Base-by-base conservation (phyloP, 2,797 vertebrate genomes). In the Eurystomus glaucurus region DNA sequence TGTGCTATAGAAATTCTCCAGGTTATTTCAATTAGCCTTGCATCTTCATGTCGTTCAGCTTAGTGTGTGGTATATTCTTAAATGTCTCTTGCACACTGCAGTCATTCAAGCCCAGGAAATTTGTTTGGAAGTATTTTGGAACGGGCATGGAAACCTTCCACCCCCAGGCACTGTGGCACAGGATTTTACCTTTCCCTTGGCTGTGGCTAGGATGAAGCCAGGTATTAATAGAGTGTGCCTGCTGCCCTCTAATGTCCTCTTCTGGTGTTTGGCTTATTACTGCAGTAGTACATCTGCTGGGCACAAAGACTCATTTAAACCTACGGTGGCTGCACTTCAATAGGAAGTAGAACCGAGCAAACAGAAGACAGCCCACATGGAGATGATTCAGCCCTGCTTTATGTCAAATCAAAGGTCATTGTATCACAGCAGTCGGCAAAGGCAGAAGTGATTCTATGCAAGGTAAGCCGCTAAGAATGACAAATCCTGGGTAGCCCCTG, bases 231-330 rank as follows among this genome's bases (percentile, higher is more conserved):
- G 28, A 58, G 66, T 7, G 52, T 68, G 33, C 51, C 29, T 81
- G 7, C 90, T 93, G 87, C 95, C 85, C 95, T 89, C 89, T 93
- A 33, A 90, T 51, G 94, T 77, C 60, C 52, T 46, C 11, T 66
- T 52, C 17, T 11, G 77, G 89, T 25, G 35, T 16, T 23, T 0
- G 52, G 25, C 45, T 70, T 41, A 0, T 8, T 33, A 10, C 52
- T 82, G 58, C 37, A 43, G 1, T 25, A 21, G n/a, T 16, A 25
- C 0, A 0, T 26, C 10, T 19, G 10, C 37, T 0, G 3, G 10
- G 55, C 29, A 9, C 45, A 45, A n/a, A 16, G 28, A 5, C 13
- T 9, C 29, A 1, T 19, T 65, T 52, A 16, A 43, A 19, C 41
- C 62, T 55, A 3, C 0, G 0, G 17, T 69, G 48, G 5, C 23